phyloP scores from a whole-genome alignment of 1,140 invertebrate species.

The Metaphire vulgaris region DNA sequence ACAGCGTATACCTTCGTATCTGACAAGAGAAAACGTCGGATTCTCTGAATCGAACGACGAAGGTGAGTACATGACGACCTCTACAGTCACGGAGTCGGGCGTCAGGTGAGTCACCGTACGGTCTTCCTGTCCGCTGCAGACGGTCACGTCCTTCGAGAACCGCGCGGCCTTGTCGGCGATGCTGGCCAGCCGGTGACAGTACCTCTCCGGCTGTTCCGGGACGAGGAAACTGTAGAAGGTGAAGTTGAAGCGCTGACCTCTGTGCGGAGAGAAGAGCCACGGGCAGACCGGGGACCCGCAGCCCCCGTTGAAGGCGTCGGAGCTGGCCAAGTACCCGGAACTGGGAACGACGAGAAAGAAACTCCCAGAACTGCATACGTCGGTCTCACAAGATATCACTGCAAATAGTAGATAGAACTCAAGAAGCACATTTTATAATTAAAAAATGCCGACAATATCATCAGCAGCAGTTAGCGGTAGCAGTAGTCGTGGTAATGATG shows the following conservation, averaged over 20 bases:
- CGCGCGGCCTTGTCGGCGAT: not conserved
- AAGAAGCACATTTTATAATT: too few species aligned
- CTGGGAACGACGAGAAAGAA: not conserved
- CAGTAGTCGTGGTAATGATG: too few species aligned
- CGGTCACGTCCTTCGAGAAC: constrained; percentile 6
- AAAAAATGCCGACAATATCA: too few species aligned
- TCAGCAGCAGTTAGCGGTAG: too few species aligned
- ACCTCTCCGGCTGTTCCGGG: not conserved
- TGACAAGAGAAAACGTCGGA: not conserved
- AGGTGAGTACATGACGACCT: constrained; percentile 1
- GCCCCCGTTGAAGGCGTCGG: not conserved
- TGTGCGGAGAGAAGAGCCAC: constrained; percentile 8
- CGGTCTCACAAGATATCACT: not conserved
- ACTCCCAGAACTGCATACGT: not conserved
- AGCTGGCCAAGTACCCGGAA: constrained; percentile 18
- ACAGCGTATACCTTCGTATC: not conserved
- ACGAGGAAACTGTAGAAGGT: constrained; percentile 15
- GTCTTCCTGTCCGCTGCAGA: constrained; percentile 13
- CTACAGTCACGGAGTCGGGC: not conserved
- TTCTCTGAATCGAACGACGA: not conserved
- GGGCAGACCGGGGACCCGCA: constrained; percentile 16
- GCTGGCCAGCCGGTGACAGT: constrained; percentile 12
- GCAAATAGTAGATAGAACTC: not conserved
- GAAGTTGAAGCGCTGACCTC: constrained; percentile 20
- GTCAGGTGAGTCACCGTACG: constrained; percentile 2